These are phyloP conservation scores for Drosophila paucipuncta DNA, from an alignment of 2,888 invertebrate genomes.

Conservation along the genomic window DNA sequence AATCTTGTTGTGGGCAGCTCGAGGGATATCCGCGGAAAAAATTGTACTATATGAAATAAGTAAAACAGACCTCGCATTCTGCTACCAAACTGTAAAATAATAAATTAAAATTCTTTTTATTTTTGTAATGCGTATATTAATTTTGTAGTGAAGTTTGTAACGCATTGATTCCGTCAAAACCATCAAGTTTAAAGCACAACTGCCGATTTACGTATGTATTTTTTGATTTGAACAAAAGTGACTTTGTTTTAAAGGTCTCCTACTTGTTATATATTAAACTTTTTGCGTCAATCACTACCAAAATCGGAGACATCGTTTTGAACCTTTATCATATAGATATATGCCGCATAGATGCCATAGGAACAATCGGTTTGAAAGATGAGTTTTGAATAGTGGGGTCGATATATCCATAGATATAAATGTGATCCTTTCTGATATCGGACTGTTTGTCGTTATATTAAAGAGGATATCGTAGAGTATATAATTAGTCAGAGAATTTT, in stretches of 20 bases:
- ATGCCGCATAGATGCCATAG: not conserved
- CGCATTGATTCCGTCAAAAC: not conserved
- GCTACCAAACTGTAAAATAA: not conserved
- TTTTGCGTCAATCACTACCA: not conserved
- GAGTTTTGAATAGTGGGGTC: not conserved
- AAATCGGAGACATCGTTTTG: not conserved
- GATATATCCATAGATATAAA: not conserved
- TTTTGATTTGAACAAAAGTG: not conserved
- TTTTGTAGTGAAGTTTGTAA: not conserved
- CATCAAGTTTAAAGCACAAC: not conserved
- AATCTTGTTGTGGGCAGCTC: slow-evolving; percentile 40
- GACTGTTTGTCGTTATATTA: not conserved
- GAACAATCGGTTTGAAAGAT: not conserved
- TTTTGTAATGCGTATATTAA: not conserved
- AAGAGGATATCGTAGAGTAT: not conserved
- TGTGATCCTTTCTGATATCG: not conserved
- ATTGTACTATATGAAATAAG: not conserved
- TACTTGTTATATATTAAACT: not conserved
- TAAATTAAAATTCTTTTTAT: not conserved
- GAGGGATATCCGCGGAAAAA: slow-evolving; percentile 3
- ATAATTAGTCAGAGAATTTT: not conserved
- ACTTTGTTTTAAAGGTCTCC: not conserved
- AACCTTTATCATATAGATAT: not conserved
- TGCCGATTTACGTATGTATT: not conserved
- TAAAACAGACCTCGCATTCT: not conserved